Evolutionary conservation across 2,888 invertebrate species (phyloP).

Genomic region (Sclerodermus sp.): DNA sequence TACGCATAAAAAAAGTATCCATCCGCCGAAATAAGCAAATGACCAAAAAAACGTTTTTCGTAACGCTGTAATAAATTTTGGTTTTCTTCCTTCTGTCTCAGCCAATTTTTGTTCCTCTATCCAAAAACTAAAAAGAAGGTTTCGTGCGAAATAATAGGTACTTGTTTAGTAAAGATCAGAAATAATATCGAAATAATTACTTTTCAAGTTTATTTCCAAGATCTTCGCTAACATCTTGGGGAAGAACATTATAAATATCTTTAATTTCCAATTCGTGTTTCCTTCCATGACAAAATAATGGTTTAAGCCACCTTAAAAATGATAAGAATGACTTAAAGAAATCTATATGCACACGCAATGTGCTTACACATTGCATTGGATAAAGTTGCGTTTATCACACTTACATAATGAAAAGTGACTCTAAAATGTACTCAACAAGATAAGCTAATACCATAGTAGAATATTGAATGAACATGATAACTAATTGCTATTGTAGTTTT

Average conservation of each 20-base stretch:
- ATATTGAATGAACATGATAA: too few relatives aligned
- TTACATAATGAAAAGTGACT: not conserved
- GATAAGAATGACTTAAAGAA: slow-evolving; percentile 1
- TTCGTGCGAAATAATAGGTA: not conserved
- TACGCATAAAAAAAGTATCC: slow-evolving; percentile 63
- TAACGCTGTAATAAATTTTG: slow-evolving; percentile 66
- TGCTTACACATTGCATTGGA: not conserved
- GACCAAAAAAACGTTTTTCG: slow-evolving; percentile 65
- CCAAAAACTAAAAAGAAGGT: slow-evolving; percentile 61
- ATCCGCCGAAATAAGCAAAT: slow-evolving; percentile 64
- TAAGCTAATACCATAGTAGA: too few relatives aligned
- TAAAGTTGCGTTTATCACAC: not conserved
- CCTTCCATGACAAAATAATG: slow-evolving; percentile 67
- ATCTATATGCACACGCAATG: not conserved
- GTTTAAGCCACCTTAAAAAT: slow-evolving; percentile 67
- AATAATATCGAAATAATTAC: slow-evolving; percentile 40
- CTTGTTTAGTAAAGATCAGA: not conserved
- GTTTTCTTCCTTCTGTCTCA: slow-evolving; percentile 59
- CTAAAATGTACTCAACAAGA: not conserved
- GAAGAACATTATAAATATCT: slow-evolving; percentile 68
- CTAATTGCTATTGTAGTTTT: too few relatives aligned
- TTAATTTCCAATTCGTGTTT: slow-evolving; percentile 66
- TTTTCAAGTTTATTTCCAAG: slow-evolving; percentile 69
- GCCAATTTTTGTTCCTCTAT: slow-evolving; percentile 62
- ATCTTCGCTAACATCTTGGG: slow-evolving; percentile 66